These are phyloP conservation scores for Lasioglossum vierecki DNA, from an alignment of 2,888 invertebrate species.

Conservation along the genomic window DNA sequence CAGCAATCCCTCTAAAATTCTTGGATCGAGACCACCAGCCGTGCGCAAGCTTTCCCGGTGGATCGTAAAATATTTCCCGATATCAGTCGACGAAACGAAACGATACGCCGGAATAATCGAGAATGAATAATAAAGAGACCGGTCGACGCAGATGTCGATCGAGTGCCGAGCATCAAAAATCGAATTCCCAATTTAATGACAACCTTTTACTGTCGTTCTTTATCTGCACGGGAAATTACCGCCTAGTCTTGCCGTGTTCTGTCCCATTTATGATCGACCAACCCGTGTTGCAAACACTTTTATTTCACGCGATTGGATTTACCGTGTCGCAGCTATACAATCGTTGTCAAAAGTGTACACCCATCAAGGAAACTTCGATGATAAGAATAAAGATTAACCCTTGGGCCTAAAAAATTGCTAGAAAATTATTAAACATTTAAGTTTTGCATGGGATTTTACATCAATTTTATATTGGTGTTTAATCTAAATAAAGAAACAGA, in stretches of 20 bases:
- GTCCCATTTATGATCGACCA: not conserved
- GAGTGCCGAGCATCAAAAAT: slow-evolving; percentile 2
- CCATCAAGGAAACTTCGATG: not conserved
- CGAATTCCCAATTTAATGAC: slow-evolving; percentile 23
- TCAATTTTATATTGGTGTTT: no score
- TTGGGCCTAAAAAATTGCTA: no score
- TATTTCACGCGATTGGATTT: not conserved
- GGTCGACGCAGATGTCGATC: not conserved
- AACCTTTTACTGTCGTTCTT: slow-evolving; percentile 6
- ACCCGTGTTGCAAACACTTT: not conserved
- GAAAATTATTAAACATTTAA: no score
- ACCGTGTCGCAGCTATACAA: not conserved
- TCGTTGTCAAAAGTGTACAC: not conserved
- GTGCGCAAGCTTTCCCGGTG: not conserved
- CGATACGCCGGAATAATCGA: not conserved
- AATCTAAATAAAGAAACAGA: no score
- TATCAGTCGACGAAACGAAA: not conserved
- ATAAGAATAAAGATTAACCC: not conserved
- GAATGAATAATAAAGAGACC: slow-evolving; percentile 11
- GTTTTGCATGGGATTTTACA: no score
- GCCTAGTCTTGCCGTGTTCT: not conserved
- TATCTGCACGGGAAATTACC: slow-evolving; percentile 10
- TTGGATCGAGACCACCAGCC: not conserved
- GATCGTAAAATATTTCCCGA: slow-evolving; percentile 14
- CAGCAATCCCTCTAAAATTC: not conserved